Conservation (phyloP, 2,113 vertebrate genomes). For the Nesogale talazaci region DNA sequence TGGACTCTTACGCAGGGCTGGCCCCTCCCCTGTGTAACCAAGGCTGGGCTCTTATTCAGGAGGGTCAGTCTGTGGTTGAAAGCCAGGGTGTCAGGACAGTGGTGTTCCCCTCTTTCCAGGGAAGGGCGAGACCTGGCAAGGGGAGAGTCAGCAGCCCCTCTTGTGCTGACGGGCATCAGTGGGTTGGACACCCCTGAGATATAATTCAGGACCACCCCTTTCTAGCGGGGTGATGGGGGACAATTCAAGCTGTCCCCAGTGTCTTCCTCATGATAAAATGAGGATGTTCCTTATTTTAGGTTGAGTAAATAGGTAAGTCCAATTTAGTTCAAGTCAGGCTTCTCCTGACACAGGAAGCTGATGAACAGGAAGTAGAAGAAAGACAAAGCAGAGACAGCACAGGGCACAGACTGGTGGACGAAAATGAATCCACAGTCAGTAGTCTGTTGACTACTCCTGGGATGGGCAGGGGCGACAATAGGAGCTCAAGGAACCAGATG, state of each 20-base stretch:
- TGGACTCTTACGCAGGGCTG: rapidly evolving
- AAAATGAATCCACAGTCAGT: no score
- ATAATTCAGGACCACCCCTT: neutral
- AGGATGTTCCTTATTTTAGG: no score
- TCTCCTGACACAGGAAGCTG: no score
- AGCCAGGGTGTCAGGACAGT: neutral
- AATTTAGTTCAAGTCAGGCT: no score
- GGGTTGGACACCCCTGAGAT: neutral
- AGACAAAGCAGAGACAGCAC: no score
- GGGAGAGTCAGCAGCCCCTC: rapidly evolving
- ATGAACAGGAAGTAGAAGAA: no score
- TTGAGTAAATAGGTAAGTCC: no score
- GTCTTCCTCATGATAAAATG: no score
- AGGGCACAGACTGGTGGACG: no score
- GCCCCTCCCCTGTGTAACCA: neutral
- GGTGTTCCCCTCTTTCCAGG: rapidly evolving
- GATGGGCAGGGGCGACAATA: no score
- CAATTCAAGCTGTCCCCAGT: neutral
- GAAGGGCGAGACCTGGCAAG: neutral
- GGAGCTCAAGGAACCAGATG: no score
- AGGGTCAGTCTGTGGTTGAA: neutral
- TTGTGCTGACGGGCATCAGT: neutral
- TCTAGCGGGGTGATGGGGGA: neutral
- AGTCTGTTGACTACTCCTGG: no score
- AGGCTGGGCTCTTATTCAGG: neutral